Evolutionary conservation across 1,140 invertebrate genomes (phyloP).

Genomic region (Zophobas atratus): DNA sequence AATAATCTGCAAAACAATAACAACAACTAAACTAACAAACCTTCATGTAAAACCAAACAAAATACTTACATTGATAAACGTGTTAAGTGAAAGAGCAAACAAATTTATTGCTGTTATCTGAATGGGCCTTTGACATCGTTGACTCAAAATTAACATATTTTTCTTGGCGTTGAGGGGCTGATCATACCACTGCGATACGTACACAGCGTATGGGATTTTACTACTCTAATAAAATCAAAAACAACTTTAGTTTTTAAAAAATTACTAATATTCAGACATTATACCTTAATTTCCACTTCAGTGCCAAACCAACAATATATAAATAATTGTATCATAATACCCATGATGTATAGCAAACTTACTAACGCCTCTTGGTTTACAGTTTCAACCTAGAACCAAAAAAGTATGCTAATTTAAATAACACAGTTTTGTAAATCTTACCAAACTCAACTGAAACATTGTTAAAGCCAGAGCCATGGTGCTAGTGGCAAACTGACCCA

Average conservation of each 20-base stretch:
- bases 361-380: neutral
- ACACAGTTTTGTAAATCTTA: neutral
- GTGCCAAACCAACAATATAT: neutral
- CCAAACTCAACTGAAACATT: conserved; percentile 19
- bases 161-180: neutral
- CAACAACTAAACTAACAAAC: neutral
- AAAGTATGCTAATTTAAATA: neutral
- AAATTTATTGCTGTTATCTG: neutral
- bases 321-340: neutral
- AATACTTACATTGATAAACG: neutral
- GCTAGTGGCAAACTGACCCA: conserved; percentile 8
- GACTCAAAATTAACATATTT: neutral
- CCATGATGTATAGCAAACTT: neutral
- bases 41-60: neutral
- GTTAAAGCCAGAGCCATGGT: conserved; percentile 1
- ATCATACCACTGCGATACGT: neutral
- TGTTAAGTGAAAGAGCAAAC: neutral
- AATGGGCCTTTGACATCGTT: neutral
- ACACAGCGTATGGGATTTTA: neutral
- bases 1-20: neutral
- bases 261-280: no score
- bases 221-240: conserved; percentile 9
- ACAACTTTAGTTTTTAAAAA: neutral
- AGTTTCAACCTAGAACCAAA: neutral
- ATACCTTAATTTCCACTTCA: no score